A percentile compares a stretch with the other conserved stretches of the same genome.
These are phyloP conservation scores for Drosophila kanekoi DNA, from an alignment of 2,888 invertebrate genomes.

Conservation along the genomic window DNA sequence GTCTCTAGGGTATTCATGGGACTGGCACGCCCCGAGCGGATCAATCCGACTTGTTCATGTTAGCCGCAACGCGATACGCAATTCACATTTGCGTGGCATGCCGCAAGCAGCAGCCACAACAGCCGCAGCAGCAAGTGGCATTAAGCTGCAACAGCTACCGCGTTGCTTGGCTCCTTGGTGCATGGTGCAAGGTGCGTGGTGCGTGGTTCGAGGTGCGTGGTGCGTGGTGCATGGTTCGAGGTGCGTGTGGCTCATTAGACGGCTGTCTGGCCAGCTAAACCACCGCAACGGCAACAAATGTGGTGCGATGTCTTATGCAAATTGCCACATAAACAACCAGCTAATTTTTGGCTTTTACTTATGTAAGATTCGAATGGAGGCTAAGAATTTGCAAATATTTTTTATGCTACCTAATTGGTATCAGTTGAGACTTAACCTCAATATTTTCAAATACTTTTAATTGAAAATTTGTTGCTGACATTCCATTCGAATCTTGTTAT, in stretches of 20 bases:
- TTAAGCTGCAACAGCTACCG: slow-evolving; percentile 16
- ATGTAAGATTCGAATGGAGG: slow-evolving; percentile 3
- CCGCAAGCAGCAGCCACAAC: not conserved
- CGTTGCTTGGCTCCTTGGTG: slow-evolving; percentile 6
- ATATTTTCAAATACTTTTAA: no score
- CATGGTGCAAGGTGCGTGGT: not conserved
- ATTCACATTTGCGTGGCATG: slow-evolving; percentile 21
- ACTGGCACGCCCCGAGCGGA: no score
- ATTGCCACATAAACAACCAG: slow-evolving; percentile 36
- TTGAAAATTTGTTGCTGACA: no score
- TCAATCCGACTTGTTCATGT: slow-evolving; percentile 6
- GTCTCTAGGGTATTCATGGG: no score
- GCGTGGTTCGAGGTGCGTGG: slow-evolving; percentile 1
- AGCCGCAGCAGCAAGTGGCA: slow-evolving; percentile 10
- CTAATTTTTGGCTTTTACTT: slow-evolving; percentile 9
- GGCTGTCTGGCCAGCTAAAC: not conserved
- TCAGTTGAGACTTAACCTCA: no score
- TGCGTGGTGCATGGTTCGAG: not conserved
- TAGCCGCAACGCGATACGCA: slow-evolving; percentile 19
- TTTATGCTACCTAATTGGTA: no score
- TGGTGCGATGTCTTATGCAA: slow-evolving; percentile 34
- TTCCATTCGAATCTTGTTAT: no score
- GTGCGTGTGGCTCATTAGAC: slow-evolving; percentile 28
- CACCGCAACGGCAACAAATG: slow-evolving; percentile 15
- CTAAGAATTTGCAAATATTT: no score